A percentile compares a stretch with the other conserved stretches of the same genome.
Conservation (phyloP, 2,888 invertebrate species). For the Dynastes hyllus region DNA sequence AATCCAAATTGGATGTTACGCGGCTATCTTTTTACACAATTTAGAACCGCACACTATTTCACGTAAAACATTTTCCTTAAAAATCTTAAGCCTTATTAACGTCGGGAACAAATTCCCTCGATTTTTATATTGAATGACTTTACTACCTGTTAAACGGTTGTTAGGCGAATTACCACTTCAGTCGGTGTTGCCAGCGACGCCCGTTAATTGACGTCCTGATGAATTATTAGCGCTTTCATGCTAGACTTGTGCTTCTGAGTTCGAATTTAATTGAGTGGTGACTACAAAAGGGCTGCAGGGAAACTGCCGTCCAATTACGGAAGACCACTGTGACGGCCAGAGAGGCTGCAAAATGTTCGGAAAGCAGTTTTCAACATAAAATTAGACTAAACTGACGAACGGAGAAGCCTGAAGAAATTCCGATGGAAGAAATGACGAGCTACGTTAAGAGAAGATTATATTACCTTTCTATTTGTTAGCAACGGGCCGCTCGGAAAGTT, state of each 20-base stretch:
- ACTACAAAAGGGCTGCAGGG: conserved; percentile 18
- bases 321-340: background rate
- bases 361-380: conserved; percentile 1
- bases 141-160: conserved; percentile 27
- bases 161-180: conserved; percentile 28
- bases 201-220: conserved; percentile 40
- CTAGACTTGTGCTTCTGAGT: conserved; percentile 28
- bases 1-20: too few species aligned
- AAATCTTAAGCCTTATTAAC: too few species aligned
- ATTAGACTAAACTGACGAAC: conserved; percentile 21
- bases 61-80: too few species aligned
- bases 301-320: conserved; percentile 9
- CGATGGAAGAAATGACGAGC: background rate
- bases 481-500: background rate
- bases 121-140: conserved; percentile 15
- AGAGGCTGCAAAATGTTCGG: background rate
- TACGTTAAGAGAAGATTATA: background rate
- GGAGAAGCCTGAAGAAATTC: background rate
- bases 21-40: too few species aligned
- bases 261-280: conserved; percentile 33
- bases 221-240: conserved; percentile 39
- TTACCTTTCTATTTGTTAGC: conserved; percentile 8
- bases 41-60: too few species aligned
- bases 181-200: conserved; percentile 17
- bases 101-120: background rate